These are phyloP conservation scores for Megaustenia siamemsis DNA, from an alignment of 2,888 invertebrate genomes.

Conservation along the genomic window DNA sequence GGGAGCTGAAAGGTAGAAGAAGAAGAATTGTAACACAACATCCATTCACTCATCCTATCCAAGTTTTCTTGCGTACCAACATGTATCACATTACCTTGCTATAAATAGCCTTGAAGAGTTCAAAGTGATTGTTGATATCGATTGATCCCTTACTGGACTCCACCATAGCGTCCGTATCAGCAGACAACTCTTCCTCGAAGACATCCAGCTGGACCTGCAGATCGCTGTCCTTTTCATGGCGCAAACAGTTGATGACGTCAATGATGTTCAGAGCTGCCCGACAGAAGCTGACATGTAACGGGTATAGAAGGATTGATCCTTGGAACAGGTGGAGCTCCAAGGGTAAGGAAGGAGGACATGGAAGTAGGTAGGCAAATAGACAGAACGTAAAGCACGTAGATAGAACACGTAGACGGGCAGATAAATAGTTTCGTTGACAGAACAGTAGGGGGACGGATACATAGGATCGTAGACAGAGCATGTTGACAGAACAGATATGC, in stretches of 20 bases:
- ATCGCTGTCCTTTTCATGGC: constrained; percentile 69
- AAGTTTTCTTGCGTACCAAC: not conserved
- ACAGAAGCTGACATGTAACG: constrained; percentile 51
- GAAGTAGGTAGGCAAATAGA: not conserved
- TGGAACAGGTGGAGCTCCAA: constrained; percentile 11
- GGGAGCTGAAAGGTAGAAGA: too few species aligned
- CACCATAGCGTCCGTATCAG: constrained; percentile 91
- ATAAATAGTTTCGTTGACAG: too few species aligned
- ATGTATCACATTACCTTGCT: constrained; percentile 86
- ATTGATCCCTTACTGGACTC: constrained; percentile 83
- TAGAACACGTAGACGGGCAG: not conserved
- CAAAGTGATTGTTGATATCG: constrained; percentile 94
- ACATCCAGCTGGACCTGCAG: constrained; percentile 91
- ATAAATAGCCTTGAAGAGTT: constrained; percentile 95
- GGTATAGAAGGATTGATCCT: constrained; percentile 15
- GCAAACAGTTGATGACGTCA: constrained; percentile 83
- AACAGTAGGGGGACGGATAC: not conserved
- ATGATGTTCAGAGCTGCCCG: constrained; percentile 90
- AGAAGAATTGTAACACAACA: too few species aligned
- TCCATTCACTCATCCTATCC: not conserved
- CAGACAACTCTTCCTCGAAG: constrained; percentile 95
- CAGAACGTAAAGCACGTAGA: not conserved
- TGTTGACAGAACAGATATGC: not conserved
- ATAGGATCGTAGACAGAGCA: not conserved
- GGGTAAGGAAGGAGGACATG: not conserved